A percentile compares a stretch with the other conserved stretches of the same genome.
These are phyloP conservation scores for Malurus elegans DNA, from an alignment of 2,113 vertebrate species.

Conservation along the genomic window DNA sequence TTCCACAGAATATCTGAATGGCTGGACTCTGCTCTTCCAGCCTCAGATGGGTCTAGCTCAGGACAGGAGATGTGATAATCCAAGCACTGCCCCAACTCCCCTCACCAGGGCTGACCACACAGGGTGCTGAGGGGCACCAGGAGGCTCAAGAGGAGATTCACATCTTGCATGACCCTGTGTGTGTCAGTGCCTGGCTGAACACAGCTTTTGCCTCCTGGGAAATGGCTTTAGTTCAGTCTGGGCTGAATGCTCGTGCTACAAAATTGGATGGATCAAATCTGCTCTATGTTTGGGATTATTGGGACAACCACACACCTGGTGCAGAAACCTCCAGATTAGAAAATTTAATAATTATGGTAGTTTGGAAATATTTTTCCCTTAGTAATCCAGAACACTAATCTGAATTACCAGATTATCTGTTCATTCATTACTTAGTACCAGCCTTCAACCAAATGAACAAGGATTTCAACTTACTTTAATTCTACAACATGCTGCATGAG, in stretches of 20 bases:
- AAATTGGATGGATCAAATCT: neutral
- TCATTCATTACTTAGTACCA: neutral
- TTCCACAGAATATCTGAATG: neutral
- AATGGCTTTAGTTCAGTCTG: neutral
- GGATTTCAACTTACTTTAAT: neutral
- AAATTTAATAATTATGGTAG: neutral
- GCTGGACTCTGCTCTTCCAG: neutral
- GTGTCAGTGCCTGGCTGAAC: neutral
- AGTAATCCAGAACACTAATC: neutral
- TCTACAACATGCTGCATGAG: neutral
- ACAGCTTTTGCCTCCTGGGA: neutral
- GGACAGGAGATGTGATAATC: neutral
- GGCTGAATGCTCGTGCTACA: neutral
- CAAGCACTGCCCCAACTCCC: accelerated
- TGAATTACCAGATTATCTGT: neutral
- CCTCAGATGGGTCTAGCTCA: neutral
- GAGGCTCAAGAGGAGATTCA: neutral
- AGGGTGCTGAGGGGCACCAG: neutral
- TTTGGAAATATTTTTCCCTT: neutral
- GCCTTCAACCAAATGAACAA: neutral
- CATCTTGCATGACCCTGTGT: neutral
- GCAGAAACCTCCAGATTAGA: neutral
- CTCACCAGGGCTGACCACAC: neutral
- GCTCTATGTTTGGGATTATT: neutral
- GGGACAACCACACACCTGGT: neutral